These are phyloP conservation scores for Margarornis squamiger DNA, from an alignment of 2,797 vertebrate genomes.

Conservation along the genomic window DNA sequence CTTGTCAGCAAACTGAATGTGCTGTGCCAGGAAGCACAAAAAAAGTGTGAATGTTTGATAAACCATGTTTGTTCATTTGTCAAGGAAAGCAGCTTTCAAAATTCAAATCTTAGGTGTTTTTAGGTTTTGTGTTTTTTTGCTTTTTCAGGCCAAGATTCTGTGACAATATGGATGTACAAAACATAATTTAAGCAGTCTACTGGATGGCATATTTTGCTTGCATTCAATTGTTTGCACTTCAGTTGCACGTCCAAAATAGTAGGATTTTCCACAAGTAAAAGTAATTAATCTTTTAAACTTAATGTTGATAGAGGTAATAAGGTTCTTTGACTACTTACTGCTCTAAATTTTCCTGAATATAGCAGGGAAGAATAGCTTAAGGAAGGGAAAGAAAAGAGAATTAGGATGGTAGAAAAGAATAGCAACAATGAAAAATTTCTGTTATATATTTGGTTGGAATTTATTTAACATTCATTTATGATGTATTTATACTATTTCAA, in stretches of 20 bases:
- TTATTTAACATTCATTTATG: neutral
- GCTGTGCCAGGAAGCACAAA: neutral
- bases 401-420: neutral
- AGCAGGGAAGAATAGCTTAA: neutral
- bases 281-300: neutral
- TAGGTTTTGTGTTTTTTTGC: fast-evolving
- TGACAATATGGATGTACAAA: neutral
- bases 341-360: neutral
- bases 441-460: neutral
- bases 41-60: neutral
- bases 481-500: neutral
- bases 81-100: neutral
- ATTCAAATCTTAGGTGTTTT: neutral
- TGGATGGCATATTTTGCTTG: neutral
- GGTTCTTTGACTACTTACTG: neutral
- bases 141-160: neutral
- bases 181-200: neutral
- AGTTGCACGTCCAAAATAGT: neutral
- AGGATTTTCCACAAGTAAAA: neutral
- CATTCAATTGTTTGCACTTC: neutral
- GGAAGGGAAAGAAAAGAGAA: neutral
- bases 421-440: neutral
- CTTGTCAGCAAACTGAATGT: neutral
- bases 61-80: neutral
- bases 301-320: neutral